Evolutionary conservation across 1,140 invertebrate genomes (phyloP).

Genomic region (Bombus breviceps): DNA sequence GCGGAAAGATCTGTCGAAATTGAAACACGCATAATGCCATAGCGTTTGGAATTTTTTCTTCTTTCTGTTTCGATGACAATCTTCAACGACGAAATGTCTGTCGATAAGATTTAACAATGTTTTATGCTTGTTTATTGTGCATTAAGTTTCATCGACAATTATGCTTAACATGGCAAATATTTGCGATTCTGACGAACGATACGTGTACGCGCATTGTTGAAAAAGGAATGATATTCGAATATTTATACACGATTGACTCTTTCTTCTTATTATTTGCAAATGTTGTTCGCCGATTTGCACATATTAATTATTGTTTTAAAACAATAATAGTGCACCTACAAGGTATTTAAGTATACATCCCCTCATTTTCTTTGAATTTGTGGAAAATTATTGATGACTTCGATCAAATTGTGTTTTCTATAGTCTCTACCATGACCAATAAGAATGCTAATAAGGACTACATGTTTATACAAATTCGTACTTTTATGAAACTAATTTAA

Average conservation of each 20-base stretch:
- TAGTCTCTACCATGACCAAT: no score
- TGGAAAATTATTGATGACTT: no score
- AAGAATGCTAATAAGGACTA: no score
- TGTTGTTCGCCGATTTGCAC: not conserved
- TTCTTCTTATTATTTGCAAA: no score
- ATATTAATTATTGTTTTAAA: no score
- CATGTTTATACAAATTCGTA: not conserved
- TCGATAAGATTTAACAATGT: constrained; percentile 68
- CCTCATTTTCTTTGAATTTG: no score
- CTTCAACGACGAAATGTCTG: constrained; percentile 59
- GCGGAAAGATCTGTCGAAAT: constrained; percentile 35
- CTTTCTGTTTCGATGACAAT: constrained; percentile 58
- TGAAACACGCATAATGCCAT: constrained; percentile 11
- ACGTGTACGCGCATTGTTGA: no score
- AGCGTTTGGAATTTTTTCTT: constrained; percentile 53
- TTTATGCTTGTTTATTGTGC: constrained; percentile 62
- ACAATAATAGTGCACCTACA: no score
- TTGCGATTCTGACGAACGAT: constrained; percentile 2
- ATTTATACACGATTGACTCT: not conserved
- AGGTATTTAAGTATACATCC: no score
- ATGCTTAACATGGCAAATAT: constrained; percentile 44
- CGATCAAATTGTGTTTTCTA: no score
- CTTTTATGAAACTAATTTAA: not conserved
- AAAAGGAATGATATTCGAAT: not conserved
- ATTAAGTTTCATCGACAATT: constrained; percentile 52